A percentile compares a stretch with the other conserved stretches of the same genome.
Evolutionary conservation across 92 coral and sea anemone species (phyloP).

Genomic region (Epizoanthus scotinus): DNA sequence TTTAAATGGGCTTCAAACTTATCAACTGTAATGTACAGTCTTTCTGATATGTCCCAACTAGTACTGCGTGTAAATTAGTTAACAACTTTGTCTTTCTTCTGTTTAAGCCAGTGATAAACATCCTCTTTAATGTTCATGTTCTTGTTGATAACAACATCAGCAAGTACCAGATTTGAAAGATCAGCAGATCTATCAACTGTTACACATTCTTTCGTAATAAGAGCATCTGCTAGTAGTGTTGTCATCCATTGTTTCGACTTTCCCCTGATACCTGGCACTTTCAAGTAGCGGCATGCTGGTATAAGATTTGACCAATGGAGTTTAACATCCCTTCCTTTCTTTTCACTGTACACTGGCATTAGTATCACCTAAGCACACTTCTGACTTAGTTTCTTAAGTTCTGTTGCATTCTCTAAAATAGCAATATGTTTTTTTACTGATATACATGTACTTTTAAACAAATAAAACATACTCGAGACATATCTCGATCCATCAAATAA

Average conservation of each 20-base stretch:
- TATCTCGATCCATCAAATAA: too few species aligned
- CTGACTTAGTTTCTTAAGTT: too few species aligned
- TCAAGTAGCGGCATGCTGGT: conserved; percentile 38
- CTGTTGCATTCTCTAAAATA: too few species aligned
- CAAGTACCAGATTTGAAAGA: conserved; percentile 23
- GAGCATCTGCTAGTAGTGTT: conserved; percentile 38
- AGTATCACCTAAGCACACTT: conserved; percentile 44
- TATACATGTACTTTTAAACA: too few species aligned
- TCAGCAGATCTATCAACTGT: conserved; percentile 8
- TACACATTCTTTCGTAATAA: conserved; percentile 29
- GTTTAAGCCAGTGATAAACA: too few species aligned
- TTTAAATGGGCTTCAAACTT: too few species aligned
- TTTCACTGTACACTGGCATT: conserved; percentile 31
- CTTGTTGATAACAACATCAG: background rate
- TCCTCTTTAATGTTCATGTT: too few species aligned
- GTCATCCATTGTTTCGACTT: conserved; percentile 38
- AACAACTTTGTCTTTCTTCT: background rate
- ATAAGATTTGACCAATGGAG: conserved; percentile 32
- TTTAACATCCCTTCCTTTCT: conserved; percentile 32
- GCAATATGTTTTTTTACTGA: too few species aligned
- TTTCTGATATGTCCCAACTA: background rate
- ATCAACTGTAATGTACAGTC: too few species aligned
- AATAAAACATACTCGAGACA: too few species aligned
- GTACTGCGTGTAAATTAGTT: background rate
- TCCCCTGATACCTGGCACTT: conserved; percentile 40